Evolutionary conservation across 2,888 invertebrate genomes (phyloP).

Genomic region (Horisme vitalbata): DNA sequence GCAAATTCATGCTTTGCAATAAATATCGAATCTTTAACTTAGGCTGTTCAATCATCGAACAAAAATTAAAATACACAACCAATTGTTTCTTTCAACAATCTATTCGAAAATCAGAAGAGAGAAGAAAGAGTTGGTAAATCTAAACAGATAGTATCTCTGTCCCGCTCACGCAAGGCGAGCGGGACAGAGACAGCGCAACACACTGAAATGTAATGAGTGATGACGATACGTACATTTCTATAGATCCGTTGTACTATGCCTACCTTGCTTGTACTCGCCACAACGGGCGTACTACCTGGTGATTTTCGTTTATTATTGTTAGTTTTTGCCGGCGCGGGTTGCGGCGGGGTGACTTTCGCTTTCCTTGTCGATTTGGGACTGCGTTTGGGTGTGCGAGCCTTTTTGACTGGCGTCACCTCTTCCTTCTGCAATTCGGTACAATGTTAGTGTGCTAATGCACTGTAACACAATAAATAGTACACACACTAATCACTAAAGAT

Average conservation of each 20-base stretch:
- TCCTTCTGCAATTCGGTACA: conserved; percentile 49
- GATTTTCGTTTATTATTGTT: conserved; percentile 62
- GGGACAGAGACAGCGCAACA: conserved; percentile 43
- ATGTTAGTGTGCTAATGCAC: neutral
- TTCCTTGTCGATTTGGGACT: conserved; percentile 64
- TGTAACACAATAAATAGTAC: too few relatives aligned
- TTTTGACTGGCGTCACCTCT: conserved; percentile 62
- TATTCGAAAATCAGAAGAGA: too few relatives aligned
- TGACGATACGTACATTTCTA: conserved; percentile 83
- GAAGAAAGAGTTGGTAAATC: too few relatives aligned
- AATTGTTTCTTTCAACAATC: too few relatives aligned
- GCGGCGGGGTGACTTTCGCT: conserved; percentile 39
- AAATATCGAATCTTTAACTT: neutral
- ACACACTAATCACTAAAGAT: too few relatives aligned
- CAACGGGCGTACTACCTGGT: conserved; percentile 72
- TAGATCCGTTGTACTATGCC: conserved; percentile 84
- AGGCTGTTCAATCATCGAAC: conserved; percentile 7
- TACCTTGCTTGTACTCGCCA: conserved; percentile 79
- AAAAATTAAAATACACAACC: neutral
- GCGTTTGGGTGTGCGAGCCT: conserved; percentile 66
- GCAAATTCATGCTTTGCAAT: conserved; percentile 14
- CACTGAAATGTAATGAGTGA: conserved; percentile 70
- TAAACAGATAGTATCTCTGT: conserved; percentile 35
- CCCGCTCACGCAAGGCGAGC: conserved; percentile 42
- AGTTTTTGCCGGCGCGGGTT: conserved; percentile 38